These are phyloP conservation scores for Sebastes minor DNA, from an alignment of 2,797 vertebrate species.

Conservation along the genomic window DNA sequence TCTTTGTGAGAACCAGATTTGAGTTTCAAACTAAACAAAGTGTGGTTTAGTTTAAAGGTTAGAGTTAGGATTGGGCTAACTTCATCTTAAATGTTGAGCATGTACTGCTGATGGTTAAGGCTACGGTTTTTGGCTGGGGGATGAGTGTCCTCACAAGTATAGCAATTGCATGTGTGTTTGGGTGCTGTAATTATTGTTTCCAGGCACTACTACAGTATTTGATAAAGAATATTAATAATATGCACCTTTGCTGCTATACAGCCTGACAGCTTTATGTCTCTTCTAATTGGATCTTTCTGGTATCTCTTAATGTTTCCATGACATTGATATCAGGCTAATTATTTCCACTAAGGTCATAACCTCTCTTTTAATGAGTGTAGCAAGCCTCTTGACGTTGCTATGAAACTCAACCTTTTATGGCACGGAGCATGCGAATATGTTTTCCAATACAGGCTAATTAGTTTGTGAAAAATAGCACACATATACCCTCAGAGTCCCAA, in stretches of 20 bases:
- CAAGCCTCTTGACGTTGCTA: conserved; percentile 29
- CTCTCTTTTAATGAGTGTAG: conserved; percentile 24
- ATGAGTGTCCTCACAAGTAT: background rate
- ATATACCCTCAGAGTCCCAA: background rate
- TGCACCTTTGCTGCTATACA: background rate
- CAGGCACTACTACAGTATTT: background rate
- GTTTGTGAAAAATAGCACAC: background rate
- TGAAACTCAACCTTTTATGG: conserved; percentile 40
- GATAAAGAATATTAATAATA: conserved; percentile 8
- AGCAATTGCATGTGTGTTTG: background rate
- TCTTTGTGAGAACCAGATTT: background rate
- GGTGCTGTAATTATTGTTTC: background rate
- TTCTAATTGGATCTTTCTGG: conserved; percentile 7
- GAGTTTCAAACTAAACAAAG: background rate
- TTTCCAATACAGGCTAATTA: conserved; percentile 34
- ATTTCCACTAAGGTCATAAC: conserved; percentile 41
- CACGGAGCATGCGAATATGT: background rate
- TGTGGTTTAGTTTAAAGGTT: background rate
- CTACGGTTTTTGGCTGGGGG: background rate
- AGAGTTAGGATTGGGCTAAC: background rate
- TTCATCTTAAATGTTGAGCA: background rate
- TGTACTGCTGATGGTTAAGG: background rate
- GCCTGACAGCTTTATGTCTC: background rate
- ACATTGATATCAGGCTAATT: conserved; percentile 25
- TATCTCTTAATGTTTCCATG: conserved; percentile 26